phyloP scores from a whole-genome alignment of 2,113 vertebrate genomes.

The Gracilinanus agilis region DNA sequence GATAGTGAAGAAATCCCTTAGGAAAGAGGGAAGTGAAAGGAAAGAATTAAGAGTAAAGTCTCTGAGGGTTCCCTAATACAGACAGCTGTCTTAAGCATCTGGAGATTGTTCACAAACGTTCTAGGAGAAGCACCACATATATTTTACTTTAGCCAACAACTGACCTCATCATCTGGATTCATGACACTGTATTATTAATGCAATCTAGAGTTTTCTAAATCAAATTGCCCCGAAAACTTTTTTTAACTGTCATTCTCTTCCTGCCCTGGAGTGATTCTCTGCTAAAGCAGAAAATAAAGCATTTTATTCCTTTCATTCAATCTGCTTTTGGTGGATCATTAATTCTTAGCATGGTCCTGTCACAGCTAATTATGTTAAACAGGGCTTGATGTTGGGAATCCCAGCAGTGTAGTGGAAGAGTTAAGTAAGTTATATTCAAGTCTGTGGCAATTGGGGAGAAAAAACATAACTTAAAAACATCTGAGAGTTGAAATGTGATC shows the following conservation, averaged over 20 bases:
- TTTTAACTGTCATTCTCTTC: background rate
- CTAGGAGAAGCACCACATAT: background rate
- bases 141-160: slow-evolving; percentile 6
- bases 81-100: background rate
- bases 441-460: background rate
- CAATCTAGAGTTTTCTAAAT: background rate
- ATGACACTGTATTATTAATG: background rate
- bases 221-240: background rate
- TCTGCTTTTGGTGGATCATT: background rate
- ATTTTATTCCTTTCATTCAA: background rate
- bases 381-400: background rate
- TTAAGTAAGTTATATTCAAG: background rate
- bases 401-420: background rate
- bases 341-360: background rate
- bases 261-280: background rate
- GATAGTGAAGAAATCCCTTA: background rate
- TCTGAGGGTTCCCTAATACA: background rate
- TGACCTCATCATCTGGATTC: slow-evolving; percentile 4
- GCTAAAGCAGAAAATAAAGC: background rate
- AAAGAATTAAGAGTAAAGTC: background rate
- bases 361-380: background rate
- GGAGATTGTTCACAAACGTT: background rate
- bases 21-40: background rate
- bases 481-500: background rate
- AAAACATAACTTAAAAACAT: background rate